phyloP scores from a whole-genome alignment of 2,888 invertebrate species.

The Eupithecia subfuscata region DNA sequence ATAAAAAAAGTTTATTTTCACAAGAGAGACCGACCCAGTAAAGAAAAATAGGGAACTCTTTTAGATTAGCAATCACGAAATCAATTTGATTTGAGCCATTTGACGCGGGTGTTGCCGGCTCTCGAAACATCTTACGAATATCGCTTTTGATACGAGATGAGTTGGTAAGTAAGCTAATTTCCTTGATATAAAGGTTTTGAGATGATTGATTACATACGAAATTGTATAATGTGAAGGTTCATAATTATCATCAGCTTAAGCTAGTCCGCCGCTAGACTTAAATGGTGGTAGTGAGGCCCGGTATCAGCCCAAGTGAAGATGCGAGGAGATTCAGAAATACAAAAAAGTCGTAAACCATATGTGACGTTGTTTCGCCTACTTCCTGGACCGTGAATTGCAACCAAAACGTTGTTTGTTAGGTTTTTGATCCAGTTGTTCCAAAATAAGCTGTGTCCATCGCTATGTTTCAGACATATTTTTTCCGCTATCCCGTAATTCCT shows the following conservation, averaged over 20 bases:
- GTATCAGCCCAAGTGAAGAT: not conserved
- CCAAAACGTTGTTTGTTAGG: not conserved
- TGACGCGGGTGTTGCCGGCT: no score
- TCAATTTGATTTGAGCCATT: not conserved
- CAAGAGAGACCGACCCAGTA: not conserved
- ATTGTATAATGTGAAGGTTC: not conserved
- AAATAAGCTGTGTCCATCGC: not conserved
- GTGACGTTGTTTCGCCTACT: not conserved
- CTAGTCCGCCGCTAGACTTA: not conserved
- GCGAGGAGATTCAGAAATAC: not conserved
- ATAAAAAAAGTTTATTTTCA: not conserved
- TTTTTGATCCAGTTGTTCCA: slow-evolving; percentile 3
- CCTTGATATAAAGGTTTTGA: not conserved
- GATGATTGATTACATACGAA: not conserved
- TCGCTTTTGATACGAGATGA: not conserved
- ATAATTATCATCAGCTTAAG: not conserved
- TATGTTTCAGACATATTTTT: slow-evolving; percentile 21
- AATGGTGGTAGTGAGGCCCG: not conserved
- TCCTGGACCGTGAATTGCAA: not conserved
- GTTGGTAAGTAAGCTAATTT: not conserved
- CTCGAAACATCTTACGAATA: not conserved
- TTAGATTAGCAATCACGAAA: not conserved
- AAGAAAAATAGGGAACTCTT: not conserved
- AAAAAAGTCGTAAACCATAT: not conserved
- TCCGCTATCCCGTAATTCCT: not conserved